phyloP scores from a whole-genome alignment of 1,140 invertebrate genomes.

The Uloborus diversus region DNA sequence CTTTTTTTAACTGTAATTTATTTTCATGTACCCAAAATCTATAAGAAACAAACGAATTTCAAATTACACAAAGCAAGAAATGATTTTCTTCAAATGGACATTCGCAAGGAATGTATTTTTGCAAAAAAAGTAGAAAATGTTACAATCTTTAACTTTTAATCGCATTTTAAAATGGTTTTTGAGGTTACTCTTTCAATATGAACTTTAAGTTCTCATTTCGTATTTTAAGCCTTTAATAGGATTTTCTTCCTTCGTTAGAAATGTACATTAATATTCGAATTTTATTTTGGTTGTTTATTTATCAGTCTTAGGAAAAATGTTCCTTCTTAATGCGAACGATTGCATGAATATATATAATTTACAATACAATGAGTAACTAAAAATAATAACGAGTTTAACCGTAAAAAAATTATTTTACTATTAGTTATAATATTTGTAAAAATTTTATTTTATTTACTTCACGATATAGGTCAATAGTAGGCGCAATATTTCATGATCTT shows the following conservation, averaged over 20 bases:
- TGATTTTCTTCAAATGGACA: constrained; percentile 21
- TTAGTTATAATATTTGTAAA: too few relatives aligned
- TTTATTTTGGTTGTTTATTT: background rate
- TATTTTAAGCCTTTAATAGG: background rate
- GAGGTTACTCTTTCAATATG: background rate
- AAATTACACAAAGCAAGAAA: constrained; percentile 9
- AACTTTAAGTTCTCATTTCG: constrained; percentile 17
- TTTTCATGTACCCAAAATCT: background rate
- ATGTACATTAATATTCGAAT: background rate
- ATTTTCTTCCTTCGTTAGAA: background rate
- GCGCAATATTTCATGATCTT: too few relatives aligned
- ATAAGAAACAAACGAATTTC: constrained; percentile 4
- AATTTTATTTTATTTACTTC: too few relatives aligned
- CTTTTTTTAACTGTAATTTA: background rate
- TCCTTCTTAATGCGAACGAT: background rate
- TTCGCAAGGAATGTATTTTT: background rate
- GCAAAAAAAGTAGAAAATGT: constrained; percentile 6
- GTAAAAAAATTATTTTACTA: too few relatives aligned
- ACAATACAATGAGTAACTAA: too few relatives aligned
- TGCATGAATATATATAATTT: constrained; percentile 15
- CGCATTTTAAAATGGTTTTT: constrained; percentile 4
- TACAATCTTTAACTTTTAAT: constrained; percentile 32
- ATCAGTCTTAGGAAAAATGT: background rate
- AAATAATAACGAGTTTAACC: too few relatives aligned
- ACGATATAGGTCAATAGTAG: too few relatives aligned